Base-by-base conservation (phyloP, 2,797 vertebrate genomes). In the Micromesistius poutassou region DNA sequence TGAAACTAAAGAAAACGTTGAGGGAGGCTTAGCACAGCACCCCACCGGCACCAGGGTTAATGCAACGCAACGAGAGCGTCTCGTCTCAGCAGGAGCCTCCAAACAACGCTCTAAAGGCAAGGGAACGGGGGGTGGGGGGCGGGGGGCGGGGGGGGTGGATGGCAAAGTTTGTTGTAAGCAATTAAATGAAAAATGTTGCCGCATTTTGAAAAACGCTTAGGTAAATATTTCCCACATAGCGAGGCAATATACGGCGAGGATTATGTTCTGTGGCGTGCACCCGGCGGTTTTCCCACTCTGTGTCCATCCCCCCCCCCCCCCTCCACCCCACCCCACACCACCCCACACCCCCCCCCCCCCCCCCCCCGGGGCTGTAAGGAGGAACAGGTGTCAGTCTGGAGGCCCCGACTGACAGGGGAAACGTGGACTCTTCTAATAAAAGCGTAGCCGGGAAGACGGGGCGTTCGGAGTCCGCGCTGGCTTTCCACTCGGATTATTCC, bases 11-110 rank as follows among this genome's bases (percentile, higher is more conserved):
- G 80, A 89, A 90, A 91, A 91, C 85, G 87, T 71, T 77, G 33
- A 75, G 76, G 75, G 78, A 87, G 86, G 55, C 87, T 89, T 91
- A 90, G 88, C 87, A 22, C 81, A 90, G 88, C 85, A 88, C 73
- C 42, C 4, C 42, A 8, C 13, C 55, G 78, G 77, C 79, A 73
- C 42, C 0, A 74, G 71, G 76, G 22, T 66, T 28, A 83, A 84
- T 78, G 77, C 70, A 78, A 79, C 31, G 71, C 70, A 75, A 85
- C 80, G 87, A 81, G 80, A 78, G 33, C 72, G 42, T 75, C 77
- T 81, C 55, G 81, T 72, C 73, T 13, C 55, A 72, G 30, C n/a
- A 82, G 84, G 80, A 25, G 8, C 55, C 1, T 25, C 50, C 74
- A 70, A 76, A 79, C 62, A 73, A 31, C 4, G 14, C 55, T 87